phyloP scores from a whole-genome alignment of 2,888 invertebrate genomes.

The Rhagonycha lutea region DNA sequence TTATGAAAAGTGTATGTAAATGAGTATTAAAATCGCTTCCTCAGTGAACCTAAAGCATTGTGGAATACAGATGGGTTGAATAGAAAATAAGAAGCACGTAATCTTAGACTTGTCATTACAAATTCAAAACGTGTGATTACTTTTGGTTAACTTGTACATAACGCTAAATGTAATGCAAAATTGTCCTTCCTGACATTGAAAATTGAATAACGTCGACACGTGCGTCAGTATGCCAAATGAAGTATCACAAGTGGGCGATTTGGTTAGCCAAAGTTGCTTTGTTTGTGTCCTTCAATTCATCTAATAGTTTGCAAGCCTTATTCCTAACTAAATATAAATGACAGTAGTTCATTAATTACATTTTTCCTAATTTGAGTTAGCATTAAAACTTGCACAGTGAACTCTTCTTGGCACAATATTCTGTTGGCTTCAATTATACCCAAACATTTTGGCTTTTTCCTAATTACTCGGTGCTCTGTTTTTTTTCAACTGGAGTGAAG shows the following conservation, averaged over 20 bases:
- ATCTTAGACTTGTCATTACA: not conserved
- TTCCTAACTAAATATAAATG: constrained; percentile 16
- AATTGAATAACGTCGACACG: constrained; percentile 12
- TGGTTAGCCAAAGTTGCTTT: constrained; percentile 12
- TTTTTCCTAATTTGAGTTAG: not conserved
- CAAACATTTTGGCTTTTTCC: not conserved
- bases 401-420: not conserved
- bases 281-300: constrained; percentile 15
- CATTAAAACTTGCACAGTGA: not conserved
- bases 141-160: constrained; percentile 2
- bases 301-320: constrained; percentile 15
- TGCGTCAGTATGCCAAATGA: constrained; percentile 23
- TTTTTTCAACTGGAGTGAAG: not conserved
- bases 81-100: not conserved
- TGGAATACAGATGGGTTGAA: not conserved
- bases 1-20: not conserved
- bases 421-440: not conserved
- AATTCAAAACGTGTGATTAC: not conserved
- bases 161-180: constrained; percentile 13
- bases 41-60: not conserved
- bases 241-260: constrained; percentile 22
- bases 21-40: not conserved
- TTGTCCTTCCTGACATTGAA: constrained; percentile 21
- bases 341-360: not conserved
- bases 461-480: not conserved